Evolutionary conservation across 2,888 invertebrate genomes (phyloP).

Genomic region (Creontiades dilutus): DNA sequence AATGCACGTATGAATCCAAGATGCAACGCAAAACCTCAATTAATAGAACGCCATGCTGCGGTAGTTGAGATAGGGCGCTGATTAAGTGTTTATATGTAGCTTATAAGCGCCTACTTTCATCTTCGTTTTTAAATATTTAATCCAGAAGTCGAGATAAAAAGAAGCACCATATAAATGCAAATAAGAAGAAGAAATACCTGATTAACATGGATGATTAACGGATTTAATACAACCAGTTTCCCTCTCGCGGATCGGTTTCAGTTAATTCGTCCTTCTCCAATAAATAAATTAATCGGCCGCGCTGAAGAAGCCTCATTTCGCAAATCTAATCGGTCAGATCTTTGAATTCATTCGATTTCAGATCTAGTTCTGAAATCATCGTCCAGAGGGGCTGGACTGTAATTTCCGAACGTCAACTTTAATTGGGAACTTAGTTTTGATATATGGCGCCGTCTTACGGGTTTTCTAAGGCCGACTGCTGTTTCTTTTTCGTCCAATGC

Average conservation of each 20-base stretch:
- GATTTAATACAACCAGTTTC: slow-evolving; percentile 23
- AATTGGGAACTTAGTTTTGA: slow-evolving; percentile 24
- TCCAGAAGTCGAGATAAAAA: neutral
- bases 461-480: slow-evolving; percentile 8
- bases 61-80: no score
- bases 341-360: slow-evolving; percentile 48
- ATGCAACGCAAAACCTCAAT: no score
- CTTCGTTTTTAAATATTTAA: no score
- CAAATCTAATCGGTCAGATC: slow-evolving; percentile 56
- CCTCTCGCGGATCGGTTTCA: slow-evolving; percentile 51
- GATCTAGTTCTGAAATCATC: slow-evolving; percentile 12
- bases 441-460: neutral
- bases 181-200: slow-evolving; percentile 41
- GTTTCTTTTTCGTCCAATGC: neutral
- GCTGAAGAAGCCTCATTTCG: slow-evolving; percentile 38
- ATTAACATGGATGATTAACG: slow-evolving; percentile 48
- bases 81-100: no score
- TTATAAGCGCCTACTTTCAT: no score
- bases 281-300: slow-evolving; percentile 54
- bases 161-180: slow-evolving; percentile 43
- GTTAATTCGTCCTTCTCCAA: slow-evolving; percentile 46
- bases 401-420: slow-evolving; percentile 41
- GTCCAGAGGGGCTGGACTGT: slow-evolving; percentile 23
- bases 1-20: no score
- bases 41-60: no score